phyloP scores from a whole-genome alignment of 2,113 vertebrate genomes.

The Podiceps cristatus region DNA sequence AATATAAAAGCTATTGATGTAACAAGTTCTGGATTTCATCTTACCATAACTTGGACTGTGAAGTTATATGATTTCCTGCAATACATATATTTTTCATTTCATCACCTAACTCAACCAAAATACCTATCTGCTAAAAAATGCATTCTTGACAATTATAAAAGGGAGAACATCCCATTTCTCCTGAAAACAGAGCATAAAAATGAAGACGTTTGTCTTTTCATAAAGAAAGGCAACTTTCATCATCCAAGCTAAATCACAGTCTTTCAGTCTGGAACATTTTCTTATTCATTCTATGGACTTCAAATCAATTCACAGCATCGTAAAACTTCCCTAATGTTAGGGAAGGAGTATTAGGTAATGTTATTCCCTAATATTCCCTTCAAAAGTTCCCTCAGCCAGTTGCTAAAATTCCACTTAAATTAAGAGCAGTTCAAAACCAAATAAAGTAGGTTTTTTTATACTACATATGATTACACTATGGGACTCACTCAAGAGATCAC shows the following conservation, averaged over 20 bases:
- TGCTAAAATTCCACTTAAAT: background rate
- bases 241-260: background rate
- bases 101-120: background rate
- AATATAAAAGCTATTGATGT: background rate
- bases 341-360: too few relatives aligned
- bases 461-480: background rate
- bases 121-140: background rate
- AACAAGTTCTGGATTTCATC: background rate
- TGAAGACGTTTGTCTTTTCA: background rate
- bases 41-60: background rate
- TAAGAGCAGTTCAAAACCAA: background rate
- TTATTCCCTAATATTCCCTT: background rate
- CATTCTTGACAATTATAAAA: background rate
- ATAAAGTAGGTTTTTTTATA: background rate
- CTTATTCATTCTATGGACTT: background rate
- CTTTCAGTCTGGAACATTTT: background rate
- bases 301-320: background rate
- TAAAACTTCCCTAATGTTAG: background rate
- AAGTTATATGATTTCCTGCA: background rate
- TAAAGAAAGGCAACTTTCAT: background rate
- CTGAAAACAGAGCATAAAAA: background rate
- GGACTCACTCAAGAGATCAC: background rate
- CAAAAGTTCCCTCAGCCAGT: background rate
- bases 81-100: background rate
- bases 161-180: background rate